phyloP scores from a whole-genome alignment of 2,113 vertebrate species.

The Pelecanus crispus region DNA sequence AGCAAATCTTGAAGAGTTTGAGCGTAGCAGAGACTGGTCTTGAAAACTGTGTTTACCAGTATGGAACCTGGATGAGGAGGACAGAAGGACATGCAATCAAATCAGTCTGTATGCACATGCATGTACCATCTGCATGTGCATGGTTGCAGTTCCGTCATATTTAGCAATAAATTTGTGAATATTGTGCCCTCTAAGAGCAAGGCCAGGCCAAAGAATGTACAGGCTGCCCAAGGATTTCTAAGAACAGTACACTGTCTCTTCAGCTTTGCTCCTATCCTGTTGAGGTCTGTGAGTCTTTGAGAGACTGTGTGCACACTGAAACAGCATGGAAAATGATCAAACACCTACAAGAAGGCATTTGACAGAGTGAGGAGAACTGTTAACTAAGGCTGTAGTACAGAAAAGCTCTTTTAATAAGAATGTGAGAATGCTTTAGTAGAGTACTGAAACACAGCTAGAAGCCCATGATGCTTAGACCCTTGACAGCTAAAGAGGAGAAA shows the following conservation, averaged over 20 bases:
- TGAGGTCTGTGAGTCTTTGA: background rate
- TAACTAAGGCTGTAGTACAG: background rate
- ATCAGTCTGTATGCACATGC: background rate
- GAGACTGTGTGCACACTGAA: background rate
- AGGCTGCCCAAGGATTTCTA: background rate
- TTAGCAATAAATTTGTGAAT: background rate
- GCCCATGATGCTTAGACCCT: background rate
- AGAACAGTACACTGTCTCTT: background rate
- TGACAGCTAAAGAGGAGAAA: conserved; percentile 8
- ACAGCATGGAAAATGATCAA: background rate
- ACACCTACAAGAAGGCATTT: background rate
- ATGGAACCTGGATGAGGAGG: background rate
- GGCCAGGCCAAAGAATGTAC: background rate
- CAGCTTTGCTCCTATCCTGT: background rate
- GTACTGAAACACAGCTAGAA: background rate
- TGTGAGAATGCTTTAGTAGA: background rate
- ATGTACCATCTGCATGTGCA: background rate
- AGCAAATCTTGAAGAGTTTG: background rate
- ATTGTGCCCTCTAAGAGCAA: background rate
- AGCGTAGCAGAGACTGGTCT: background rate
- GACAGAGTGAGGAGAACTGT: background rate
- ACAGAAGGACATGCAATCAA: background rate
- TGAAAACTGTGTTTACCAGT: background rate
- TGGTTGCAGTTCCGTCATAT: background rate
- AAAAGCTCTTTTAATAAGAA: background rate